Conservation (phyloP, 2,797 vertebrate species). For the Gymnocypris eckloni region DNA sequence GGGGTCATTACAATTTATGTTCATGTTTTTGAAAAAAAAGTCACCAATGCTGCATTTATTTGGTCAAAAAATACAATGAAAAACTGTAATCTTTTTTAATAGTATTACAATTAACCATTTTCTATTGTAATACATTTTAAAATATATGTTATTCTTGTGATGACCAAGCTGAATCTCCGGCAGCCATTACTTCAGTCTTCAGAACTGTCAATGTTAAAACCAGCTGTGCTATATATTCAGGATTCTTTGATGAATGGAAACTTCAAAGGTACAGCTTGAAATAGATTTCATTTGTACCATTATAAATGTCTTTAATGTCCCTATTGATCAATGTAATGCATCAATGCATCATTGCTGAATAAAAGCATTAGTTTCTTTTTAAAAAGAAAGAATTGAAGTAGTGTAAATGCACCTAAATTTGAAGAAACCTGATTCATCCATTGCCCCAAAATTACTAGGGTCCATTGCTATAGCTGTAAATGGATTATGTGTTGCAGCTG, state of each 20-base stretch:
- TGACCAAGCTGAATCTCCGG: not conserved
- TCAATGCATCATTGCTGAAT: not conserved
- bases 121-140: not conserved
- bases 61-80: not conserved
- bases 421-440: not conserved
- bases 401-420: not conserved
- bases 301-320: not conserved
- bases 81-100: not conserved
- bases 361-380: not conserved
- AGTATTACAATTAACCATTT: not conserved
- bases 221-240: not conserved
- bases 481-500: not conserved
- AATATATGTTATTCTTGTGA: not conserved
- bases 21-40: not conserved
- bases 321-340: not conserved
- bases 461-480: not conserved
- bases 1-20: not conserved
- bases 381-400: not conserved
- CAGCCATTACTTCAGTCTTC: not conserved
- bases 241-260: not conserved
- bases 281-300: not conserved
- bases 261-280: not conserved
- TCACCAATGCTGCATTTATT: not conserved
- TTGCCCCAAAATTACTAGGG: not conserved
- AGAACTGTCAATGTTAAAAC: not conserved